Percentiles rank a stretch among this genome's conserved stretches.
phyloP scores from a whole-genome alignment of 1,140 invertebrate genomes.

The Aradophagus sp. region DNA sequence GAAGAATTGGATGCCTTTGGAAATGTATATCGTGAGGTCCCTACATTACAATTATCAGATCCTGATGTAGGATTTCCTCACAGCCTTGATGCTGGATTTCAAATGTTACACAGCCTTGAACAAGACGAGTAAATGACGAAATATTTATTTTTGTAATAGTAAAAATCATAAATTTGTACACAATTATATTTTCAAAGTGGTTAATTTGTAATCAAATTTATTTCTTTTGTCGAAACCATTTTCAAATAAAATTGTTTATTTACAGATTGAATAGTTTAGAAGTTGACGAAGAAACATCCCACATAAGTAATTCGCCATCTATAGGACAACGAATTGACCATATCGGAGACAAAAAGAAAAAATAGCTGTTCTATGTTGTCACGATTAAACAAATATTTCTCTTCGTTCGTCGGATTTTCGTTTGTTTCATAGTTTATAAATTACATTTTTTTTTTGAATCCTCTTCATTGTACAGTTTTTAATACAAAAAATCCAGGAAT shows the following conservation, averaged over 20 bases:
- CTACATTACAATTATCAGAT: slow-evolving; percentile 73
- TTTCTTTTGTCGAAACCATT: too few species aligned
- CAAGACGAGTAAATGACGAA: slow-evolving; percentile 72
- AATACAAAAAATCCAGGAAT: too few species aligned
- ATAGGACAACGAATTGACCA: slow-evolving; percentile 42
- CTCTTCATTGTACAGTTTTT: too few species aligned
- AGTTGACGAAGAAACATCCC: slow-evolving; percentile 64
- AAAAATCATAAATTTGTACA: too few species aligned
- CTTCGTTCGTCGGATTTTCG: too few species aligned
- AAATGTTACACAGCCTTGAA: slow-evolving; percentile 75
- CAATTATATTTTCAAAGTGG: too few species aligned
- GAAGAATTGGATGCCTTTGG: slow-evolving; percentile 71
- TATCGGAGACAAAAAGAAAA: slow-evolving; percentile 43
- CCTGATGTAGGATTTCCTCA: slow-evolving; percentile 73
- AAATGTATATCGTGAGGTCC: slow-evolving; percentile 69
- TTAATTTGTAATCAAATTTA: too few species aligned
- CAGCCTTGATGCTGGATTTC: slow-evolving; percentile 74
- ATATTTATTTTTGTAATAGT: too few species aligned
- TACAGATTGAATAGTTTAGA: slow-evolving; percentile 68
- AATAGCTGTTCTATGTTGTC: too few species aligned
- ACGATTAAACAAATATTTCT: neutral
- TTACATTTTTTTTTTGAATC: too few species aligned
- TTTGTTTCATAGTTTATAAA: too few species aligned
- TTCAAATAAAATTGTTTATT: slow-evolving; percentile 8
- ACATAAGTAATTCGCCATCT: slow-evolving; percentile 64